Conservation (phyloP, 2,113 vertebrate species). For the Pycnonotus jocosus region DNA sequence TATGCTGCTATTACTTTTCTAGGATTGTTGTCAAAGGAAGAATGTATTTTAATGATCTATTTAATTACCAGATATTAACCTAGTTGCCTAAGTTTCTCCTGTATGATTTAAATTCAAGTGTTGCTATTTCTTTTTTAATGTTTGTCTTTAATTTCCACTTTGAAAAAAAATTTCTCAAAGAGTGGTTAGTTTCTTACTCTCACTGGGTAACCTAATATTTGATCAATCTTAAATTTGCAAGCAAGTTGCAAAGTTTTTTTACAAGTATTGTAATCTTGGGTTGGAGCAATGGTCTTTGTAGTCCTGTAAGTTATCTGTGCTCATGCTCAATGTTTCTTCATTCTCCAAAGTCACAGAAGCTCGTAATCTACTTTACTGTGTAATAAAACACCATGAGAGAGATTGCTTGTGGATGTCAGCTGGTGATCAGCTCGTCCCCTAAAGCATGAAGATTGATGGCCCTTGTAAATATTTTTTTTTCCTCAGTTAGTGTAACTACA, state of each 20-base stretch:
- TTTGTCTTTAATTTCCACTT: not conserved
- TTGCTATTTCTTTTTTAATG: not conserved
- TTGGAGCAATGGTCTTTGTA: not conserved
- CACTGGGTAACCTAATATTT: not conserved
- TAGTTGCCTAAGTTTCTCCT: not conserved
- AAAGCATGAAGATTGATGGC: not conserved
- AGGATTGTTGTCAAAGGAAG: not conserved
- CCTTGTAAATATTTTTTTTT: not conserved
- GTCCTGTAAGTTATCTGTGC: not conserved
- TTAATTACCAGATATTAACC: not conserved
- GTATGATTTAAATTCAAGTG: not conserved
- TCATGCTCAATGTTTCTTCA: not conserved
- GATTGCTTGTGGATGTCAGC: not conserved
- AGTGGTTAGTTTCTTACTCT: not conserved
- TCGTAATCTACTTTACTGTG: not conserved
- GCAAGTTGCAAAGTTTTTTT: not conserved
- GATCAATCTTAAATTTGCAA: not conserved
- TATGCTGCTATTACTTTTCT: not conserved
- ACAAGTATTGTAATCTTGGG: not conserved
- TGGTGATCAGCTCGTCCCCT: not conserved
- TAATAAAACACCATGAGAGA: not conserved
- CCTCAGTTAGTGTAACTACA: not conserved
- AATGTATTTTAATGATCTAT: not conserved
- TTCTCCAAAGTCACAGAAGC: not conserved
- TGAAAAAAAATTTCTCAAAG: not conserved